Percentiles rank a stretch among this genome's conserved stretches.
These are phyloP conservation scores for Limonius californicus DNA, from an alignment of 1,140 invertebrate species.

Conservation along the genomic window DNA sequence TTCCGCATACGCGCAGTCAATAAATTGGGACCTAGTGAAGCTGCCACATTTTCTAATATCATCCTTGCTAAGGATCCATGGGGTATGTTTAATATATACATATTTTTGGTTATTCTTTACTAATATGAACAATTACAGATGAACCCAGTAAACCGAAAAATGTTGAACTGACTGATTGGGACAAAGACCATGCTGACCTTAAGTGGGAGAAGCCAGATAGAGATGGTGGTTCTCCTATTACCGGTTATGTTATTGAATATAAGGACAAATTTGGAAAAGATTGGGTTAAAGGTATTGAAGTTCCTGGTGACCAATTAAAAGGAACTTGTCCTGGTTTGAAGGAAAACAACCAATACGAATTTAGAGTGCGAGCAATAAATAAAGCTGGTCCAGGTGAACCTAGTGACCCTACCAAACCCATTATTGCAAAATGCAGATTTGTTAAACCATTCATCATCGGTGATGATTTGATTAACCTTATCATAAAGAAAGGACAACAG, in stretches of 20 bases:
- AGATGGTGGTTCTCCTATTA: constrained; percentile 93
- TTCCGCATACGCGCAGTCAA: constrained; percentile 95
- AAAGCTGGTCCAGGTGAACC: constrained; percentile 93
- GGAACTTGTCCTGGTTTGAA: constrained; percentile 86
- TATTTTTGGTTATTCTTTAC: background rate
- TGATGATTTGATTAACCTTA: constrained; percentile 77
- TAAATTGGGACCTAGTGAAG: constrained; percentile 83
- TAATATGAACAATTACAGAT: constrained; percentile 65
- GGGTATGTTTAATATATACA: constrained; percentile 63
- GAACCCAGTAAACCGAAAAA: constrained; percentile 89
- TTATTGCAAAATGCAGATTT: constrained; percentile 92
- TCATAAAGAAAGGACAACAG: constrained; percentile 91
- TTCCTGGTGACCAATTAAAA: constrained; percentile 69
- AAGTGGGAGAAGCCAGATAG: constrained; percentile 86
- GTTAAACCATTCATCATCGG: constrained; percentile 92
- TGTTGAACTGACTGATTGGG: constrained; percentile 93
- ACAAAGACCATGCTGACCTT: constrained; percentile 90
- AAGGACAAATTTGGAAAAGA: constrained; percentile 92
- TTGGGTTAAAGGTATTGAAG: constrained; percentile 77
- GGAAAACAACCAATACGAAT: constrained; percentile 95
- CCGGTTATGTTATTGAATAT: constrained; percentile 88
- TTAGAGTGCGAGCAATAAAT: constrained; percentile 92
- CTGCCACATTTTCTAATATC: constrained; percentile 77
- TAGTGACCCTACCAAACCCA: constrained; percentile 90
- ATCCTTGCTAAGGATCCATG: constrained; percentile 96